Conservation (phyloP, 2,113 vertebrate species). For the Brachyhypopomus occidentalis region DNA sequence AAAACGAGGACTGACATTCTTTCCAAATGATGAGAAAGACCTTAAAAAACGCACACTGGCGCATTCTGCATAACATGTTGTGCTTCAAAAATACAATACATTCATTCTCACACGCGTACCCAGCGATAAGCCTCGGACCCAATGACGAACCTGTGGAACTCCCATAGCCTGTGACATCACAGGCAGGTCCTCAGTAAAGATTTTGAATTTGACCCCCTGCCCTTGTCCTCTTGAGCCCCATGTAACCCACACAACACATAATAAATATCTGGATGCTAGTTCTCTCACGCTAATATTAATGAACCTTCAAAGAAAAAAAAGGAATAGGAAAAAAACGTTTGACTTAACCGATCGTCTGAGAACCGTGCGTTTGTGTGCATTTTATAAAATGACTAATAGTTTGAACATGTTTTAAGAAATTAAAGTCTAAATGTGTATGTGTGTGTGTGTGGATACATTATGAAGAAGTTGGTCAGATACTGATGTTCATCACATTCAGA, state of each 20-base stretch:
- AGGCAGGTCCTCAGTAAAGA: slow-evolving; percentile 64
- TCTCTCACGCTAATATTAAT: slow-evolving; percentile 62
- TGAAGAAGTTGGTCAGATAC: slow-evolving; percentile 44
- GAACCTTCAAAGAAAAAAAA: slow-evolving; percentile 62
- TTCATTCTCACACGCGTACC: slow-evolving; percentile 66
- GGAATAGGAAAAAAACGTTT: slow-evolving; percentile 43
- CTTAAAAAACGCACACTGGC: slow-evolving; percentile 54
- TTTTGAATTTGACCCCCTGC: slow-evolving; percentile 64
- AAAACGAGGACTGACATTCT: slow-evolving; percentile 44
- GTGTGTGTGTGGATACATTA: slow-evolving; percentile 28
- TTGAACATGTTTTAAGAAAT: slow-evolving; percentile 29
- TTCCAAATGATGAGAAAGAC: slow-evolving; percentile 47
- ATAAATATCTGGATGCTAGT: slow-evolving; percentile 68
- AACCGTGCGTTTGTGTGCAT: slow-evolving; percentile 14
- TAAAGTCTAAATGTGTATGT: not conserved
- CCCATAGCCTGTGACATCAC: slow-evolving; percentile 56
- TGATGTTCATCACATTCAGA: slow-evolving; percentile 76
- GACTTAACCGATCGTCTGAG: not conserved
- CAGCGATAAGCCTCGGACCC: slow-evolving; percentile 35
- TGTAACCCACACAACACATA: slow-evolving; percentile 58
- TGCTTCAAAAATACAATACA: slow-evolving; percentile 75
- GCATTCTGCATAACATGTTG: slow-evolving; percentile 65
- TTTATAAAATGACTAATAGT: not conserved
- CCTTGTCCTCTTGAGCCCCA: not conserved
- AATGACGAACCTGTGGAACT: slow-evolving; percentile 52